phyloP scores from a whole-genome alignment of 2,797 vertebrate species.

The Enteromius treurensis region DNA sequence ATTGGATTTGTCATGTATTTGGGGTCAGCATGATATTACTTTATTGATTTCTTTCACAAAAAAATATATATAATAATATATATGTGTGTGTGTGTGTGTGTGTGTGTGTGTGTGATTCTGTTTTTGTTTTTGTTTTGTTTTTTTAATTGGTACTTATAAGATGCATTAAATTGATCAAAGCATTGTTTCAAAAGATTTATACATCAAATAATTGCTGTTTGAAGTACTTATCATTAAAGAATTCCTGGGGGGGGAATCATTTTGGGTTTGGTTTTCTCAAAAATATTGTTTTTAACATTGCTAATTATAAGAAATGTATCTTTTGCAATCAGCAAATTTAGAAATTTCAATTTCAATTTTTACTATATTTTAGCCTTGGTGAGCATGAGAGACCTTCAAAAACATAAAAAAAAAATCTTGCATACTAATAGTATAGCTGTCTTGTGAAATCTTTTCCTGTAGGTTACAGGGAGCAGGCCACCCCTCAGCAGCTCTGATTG shows the following conservation, averaged over 20 bases:
- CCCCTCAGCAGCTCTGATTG: constrained; percentile 88
- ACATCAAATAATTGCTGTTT: neutral
- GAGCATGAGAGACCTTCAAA: neutral
- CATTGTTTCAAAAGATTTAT: neutral
- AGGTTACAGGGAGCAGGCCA: constrained; percentile 90
- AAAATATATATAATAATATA: no score
- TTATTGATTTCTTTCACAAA: no score
- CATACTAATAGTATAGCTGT: neutral
- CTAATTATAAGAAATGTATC: neutral
- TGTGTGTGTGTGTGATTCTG: no score
- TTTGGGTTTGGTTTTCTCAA: neutral
- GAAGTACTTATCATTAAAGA: neutral
- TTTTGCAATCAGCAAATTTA: neutral
- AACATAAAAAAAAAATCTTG: neutral
- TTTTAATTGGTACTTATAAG: neutral
- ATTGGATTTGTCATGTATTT: neutral
- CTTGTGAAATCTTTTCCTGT: constrained; percentile 39
- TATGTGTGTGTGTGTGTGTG: no score
- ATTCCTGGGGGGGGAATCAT: neutral
- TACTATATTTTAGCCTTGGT: neutral
- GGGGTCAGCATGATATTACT: neutral
- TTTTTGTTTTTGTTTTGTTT: no score
- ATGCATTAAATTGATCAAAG: neutral
- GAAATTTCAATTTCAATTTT: neutral
- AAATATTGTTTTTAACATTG: neutral